Conservation (phyloP, 2,888 invertebrate species). For the Leptinotarsa juncta region DNA sequence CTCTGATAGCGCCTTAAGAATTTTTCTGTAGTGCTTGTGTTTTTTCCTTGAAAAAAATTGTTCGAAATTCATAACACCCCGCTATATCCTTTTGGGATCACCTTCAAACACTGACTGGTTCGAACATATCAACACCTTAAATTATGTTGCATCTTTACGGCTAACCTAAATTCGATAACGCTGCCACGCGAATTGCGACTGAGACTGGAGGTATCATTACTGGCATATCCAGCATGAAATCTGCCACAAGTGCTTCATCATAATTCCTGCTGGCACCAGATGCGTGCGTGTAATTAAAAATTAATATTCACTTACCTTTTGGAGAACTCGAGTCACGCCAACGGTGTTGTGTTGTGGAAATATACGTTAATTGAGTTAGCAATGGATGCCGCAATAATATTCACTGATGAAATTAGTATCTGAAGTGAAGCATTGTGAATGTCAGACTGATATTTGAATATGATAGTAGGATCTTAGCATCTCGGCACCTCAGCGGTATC, state of each 20-base stretch:
- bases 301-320: conserved; percentile 27
- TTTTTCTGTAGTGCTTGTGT: too few species aligned
- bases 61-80: too few species aligned
- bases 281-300: conserved; percentile 30
- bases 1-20: too few species aligned
- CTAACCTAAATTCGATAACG: neutral
- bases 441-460: too few species aligned
- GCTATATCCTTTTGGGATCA: too few species aligned
- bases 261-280: conserved; percentile 15
- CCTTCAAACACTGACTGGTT: too few species aligned
- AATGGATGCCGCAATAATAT: neutral
- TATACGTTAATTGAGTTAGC: neutral
- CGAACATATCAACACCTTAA: neutral
- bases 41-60: too few species aligned
- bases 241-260: conserved; percentile 10
- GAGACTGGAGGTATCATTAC: neutral
- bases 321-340: conserved; percentile 21
- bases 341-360: conserved; percentile 4
- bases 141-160: neutral
- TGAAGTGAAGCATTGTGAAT: neutral
- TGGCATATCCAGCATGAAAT: conserved; percentile 17
- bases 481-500: too few species aligned
- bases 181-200: neutral
- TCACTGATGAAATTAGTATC: neutral
- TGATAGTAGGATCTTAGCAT: too few species aligned